phyloP scores from a whole-genome alignment of 2,113 vertebrate genomes.

The Toxotes chatareus region DNA sequence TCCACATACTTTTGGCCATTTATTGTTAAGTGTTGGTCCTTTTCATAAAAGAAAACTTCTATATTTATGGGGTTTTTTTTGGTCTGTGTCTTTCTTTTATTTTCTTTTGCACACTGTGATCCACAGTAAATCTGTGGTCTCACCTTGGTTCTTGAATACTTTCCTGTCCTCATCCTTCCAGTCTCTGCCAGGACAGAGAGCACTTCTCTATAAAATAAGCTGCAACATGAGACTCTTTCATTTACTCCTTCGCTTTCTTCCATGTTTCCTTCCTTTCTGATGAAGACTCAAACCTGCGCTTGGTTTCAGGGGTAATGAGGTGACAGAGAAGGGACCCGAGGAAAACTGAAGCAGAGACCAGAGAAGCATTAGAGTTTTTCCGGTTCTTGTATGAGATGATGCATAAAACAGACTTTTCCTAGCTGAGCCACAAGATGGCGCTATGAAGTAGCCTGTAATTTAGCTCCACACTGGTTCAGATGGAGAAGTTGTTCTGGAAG shows the following conservation, averaged over 20 bases:
- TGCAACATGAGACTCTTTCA: constrained; percentile 12
- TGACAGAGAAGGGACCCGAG: constrained; percentile 10
- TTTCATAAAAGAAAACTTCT: not conserved
- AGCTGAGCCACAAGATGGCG: constrained; percentile 75
- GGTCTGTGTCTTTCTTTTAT: not conserved
- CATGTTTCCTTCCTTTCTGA: constrained; percentile 38
- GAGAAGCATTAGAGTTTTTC: constrained; percentile 41
- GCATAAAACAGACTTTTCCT: constrained; percentile 16
- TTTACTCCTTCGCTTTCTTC: constrained; percentile 33
- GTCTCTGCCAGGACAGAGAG: constrained; percentile 8
- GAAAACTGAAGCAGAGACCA: constrained; percentile 47
- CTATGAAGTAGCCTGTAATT: constrained; percentile 51
- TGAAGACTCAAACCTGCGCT: constrained; percentile 53
- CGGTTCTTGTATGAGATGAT: constrained; percentile 45
- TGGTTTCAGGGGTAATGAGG: constrained; percentile 49
- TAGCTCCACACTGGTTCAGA: constrained; percentile 23
- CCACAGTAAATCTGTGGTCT: constrained; percentile 3
- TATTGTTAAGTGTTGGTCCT: not conserved
- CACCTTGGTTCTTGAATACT: not conserved
- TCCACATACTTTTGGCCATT: not conserved
- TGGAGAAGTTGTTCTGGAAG: constrained; percentile 20
- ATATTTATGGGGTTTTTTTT: not conserved
- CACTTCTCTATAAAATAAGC: constrained; percentile 24
- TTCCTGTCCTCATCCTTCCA: not conserved
- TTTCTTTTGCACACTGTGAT: constrained; percentile 5